These are phyloP conservation scores for Limulus polyphemus DNA, from an alignment of 2,888 invertebrate species.

Conservation along the genomic window DNA sequence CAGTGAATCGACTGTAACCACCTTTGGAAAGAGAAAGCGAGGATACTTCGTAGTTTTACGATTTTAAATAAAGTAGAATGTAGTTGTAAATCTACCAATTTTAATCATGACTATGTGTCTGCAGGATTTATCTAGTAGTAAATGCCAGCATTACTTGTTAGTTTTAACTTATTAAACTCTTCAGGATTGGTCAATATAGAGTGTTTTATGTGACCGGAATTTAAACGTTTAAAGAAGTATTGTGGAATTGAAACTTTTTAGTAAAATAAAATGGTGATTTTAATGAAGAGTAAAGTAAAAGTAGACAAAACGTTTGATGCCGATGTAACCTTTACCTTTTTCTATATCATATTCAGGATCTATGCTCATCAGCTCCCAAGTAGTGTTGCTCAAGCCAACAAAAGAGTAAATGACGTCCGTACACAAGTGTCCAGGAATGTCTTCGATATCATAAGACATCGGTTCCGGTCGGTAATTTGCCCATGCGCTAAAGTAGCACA, in stretches of 20 bases:
- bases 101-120: no score
- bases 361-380: slow-evolving; percentile 25
- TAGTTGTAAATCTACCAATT: no score
- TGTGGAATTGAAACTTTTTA: background rate
- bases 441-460: slow-evolving; percentile 26
- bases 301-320: background rate
- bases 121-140: no score
- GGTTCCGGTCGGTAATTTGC: slow-evolving; percentile 27
- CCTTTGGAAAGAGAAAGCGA: slow-evolving; percentile 29
- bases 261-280: background rate
- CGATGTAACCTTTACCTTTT: slow-evolving; percentile 46
- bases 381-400: slow-evolving; percentile 24
- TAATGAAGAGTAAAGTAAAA: background rate
- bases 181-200: no score
- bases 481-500: slow-evolving; percentile 30
- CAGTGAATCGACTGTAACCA: slow-evolving; percentile 67
- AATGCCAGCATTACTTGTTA: no score
- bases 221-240: background rate
- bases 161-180: no score
- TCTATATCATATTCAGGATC: slow-evolving; percentile 51
- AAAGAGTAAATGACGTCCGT: slow-evolving; percentile 28
- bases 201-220: background rate
- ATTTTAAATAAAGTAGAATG: no score
- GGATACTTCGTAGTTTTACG: no score
- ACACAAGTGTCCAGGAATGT: slow-evolving; percentile 25